Percentiles rank a stretch among this genome's conserved stretches.
Conservation (phyloP, 2,888 invertebrate genomes). For the Acronicta psi region DNA sequence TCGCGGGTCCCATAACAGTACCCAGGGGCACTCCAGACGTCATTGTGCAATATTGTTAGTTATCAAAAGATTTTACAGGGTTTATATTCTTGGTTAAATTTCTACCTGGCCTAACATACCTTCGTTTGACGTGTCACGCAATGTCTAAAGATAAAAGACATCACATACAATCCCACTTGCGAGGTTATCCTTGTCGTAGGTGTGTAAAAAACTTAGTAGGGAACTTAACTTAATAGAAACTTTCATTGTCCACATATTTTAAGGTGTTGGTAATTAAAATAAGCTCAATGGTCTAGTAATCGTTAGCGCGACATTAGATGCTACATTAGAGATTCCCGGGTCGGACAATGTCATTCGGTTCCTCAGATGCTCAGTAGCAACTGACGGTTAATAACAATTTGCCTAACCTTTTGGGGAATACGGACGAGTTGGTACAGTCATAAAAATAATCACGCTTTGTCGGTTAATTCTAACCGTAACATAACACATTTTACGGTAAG, state of each 20-base stretch:
- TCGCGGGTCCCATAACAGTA: not conserved
- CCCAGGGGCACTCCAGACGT: not conserved
- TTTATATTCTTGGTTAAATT: no score
- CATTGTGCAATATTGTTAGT: not conserved
- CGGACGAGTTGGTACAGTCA: no score
- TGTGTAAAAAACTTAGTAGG: not conserved
- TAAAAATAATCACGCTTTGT: not conserved
- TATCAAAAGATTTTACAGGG: not conserved
- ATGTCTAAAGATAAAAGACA: not conserved
- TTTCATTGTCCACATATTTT: not conserved
- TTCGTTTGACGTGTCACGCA: not conserved
- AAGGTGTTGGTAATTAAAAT: not conserved
- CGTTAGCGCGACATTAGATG: no score
- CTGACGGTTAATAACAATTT: no score
- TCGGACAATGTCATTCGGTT: no score
- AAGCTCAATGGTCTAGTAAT: no score
- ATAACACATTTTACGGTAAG: conserved; percentile 15
- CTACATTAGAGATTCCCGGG: no score
- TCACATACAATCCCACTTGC: not conserved
- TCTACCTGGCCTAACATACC: no score
- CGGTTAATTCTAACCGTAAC: conserved; percentile 10
- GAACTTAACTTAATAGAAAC: no score
- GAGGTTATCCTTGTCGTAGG: not conserved
- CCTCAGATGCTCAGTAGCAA: no score
- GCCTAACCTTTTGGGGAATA: no score